These are phyloP conservation scores for Heteromyza rotundicornis DNA, from an alignment of 2,888 invertebrate genomes.

Conservation along the genomic window DNA sequence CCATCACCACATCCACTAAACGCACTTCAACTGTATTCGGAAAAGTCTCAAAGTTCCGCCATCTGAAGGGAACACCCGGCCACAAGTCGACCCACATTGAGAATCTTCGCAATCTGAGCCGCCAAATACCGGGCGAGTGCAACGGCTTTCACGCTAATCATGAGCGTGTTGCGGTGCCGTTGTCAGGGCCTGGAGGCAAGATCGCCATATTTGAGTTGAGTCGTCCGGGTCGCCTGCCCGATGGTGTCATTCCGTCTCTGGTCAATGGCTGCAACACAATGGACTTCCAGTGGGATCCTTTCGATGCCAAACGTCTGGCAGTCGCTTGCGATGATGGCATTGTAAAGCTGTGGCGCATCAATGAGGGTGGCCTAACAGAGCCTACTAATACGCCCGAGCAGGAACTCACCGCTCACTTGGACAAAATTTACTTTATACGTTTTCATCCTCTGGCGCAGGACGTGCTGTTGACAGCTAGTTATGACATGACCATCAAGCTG, in stretches of 20 bases:
- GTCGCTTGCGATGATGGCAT: conserved; percentile 91
- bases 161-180: conserved; percentile 85
- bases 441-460: conserved; percentile 89
- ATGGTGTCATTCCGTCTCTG: conserved; percentile 84
- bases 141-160: conserved; percentile 92
- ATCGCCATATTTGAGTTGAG: conserved; percentile 84
- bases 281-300: conserved; percentile 96
- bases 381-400: conserved; percentile 79
- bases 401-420: conserved; percentile 80
- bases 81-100: conserved; percentile 92
- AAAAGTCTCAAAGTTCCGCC: conserved; percentile 90
- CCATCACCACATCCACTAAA: conserved; percentile 71
- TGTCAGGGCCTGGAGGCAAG: conserved; percentile 90
- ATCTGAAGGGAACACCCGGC: conserved; percentile 87
- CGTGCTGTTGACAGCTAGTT: conserved; percentile 86
- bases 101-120: conserved; percentile 87
- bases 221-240: conserved; percentile 77
- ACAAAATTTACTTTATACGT: conserved; percentile 90
- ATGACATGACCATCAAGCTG: conserved; percentile 86
- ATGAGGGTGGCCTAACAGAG: conserved; percentile 72
- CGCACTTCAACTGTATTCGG: conserved; percentile 87
- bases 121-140: conserved; percentile 92
- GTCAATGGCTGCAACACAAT: conserved; percentile 88
- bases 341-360: conserved; percentile 81
- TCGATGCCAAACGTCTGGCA: conserved; percentile 77